Evolutionary conservation across 1,140 invertebrate genomes (phyloP), one percentile per base, ranked within the genome.

Genomic region (Drosophila aff.): DNA sequence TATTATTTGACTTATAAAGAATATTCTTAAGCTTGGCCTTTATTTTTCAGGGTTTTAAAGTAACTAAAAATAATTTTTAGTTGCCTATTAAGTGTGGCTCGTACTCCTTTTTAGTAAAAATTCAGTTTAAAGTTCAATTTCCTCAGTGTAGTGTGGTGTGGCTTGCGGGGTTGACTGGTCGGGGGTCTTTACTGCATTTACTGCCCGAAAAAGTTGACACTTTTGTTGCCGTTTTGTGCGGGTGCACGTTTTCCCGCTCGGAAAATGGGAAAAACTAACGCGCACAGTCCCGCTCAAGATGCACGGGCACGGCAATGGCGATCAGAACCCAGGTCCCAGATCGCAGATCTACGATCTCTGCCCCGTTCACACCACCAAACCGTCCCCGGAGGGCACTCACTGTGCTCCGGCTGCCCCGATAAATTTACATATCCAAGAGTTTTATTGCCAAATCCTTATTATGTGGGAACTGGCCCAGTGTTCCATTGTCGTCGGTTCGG

Each of bases 371-470:
- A 67, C 41, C 60, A 43, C 55, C 64, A 38, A 31, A 26, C 15
- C n/a, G 26, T 46, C 49, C 31, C 38, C 59, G 13, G 71, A 52
- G 47, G 26, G 31, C 18, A 31, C 38, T 36, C 26, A 18, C 33
- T 11, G 1, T 1, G 9, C 53, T 15, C 9, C 33, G 47, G 15
- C 46, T 13, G 44, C 49, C 40, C 44, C 26, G 53, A 47, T 38
- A 13, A 75, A 89, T 90, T 89, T 76, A 81, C 84, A 89, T 83
- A 79, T 83, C 57, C 62, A 47, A 55, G 44, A 73, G 64, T 89
- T 89, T 86, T 87, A 87, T 89, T 87, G 84, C 85, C 78, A 89
- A 89, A 90, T 89, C 85, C 84, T 81, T 89, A 84, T 81, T 72
- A 90, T 89, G 84, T 89, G 84, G 85, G 84, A 89, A 89, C 55